Conservation (phyloP, 2,888 invertebrate species). For the Pachycephus smyrnensis region DNA sequence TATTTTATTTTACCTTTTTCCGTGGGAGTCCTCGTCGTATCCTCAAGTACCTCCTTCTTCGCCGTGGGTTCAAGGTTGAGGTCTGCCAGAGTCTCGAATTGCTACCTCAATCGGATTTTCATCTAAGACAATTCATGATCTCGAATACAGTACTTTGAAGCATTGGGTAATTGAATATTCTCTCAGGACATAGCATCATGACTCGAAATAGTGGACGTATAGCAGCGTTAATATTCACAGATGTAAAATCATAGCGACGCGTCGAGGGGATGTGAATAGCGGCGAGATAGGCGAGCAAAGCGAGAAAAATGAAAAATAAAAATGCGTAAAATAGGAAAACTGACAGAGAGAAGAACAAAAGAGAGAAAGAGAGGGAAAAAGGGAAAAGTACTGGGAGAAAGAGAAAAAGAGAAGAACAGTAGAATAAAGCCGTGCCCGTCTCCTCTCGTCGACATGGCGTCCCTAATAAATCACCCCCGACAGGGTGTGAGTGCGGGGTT, state of each 20-base stretch:
- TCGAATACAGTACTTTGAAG: neutral
- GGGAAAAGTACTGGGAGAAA: constrained; percentile 5
- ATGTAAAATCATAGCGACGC: no score
- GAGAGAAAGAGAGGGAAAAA: constrained; percentile 2
- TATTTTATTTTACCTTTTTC: neutral
- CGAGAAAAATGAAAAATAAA: no score
- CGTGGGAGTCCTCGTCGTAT: neutral
- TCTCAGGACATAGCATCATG: neutral
- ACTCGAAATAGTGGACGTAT: neutral
- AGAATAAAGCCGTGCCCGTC: constrained; percentile 22
- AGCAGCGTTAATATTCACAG: no score
- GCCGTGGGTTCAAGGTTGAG: neutral
- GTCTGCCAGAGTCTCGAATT: neutral
- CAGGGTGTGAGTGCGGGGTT: constrained; percentile 28
- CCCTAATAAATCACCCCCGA: constrained; percentile 28
- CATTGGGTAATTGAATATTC: neutral
- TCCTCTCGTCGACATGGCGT: constrained; percentile 9
- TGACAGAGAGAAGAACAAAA: neutral
- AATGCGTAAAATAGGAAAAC: neutral
- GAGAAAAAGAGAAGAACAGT: constrained; percentile 3
- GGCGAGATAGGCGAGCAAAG: no score
- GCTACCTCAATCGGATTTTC: neutral
- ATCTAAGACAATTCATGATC: neutral
- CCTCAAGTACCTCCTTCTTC: neutral
- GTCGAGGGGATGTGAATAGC: no score